Conservation (phyloP, 2,888 invertebrate genomes). For the Drosophila atripex region DNA sequence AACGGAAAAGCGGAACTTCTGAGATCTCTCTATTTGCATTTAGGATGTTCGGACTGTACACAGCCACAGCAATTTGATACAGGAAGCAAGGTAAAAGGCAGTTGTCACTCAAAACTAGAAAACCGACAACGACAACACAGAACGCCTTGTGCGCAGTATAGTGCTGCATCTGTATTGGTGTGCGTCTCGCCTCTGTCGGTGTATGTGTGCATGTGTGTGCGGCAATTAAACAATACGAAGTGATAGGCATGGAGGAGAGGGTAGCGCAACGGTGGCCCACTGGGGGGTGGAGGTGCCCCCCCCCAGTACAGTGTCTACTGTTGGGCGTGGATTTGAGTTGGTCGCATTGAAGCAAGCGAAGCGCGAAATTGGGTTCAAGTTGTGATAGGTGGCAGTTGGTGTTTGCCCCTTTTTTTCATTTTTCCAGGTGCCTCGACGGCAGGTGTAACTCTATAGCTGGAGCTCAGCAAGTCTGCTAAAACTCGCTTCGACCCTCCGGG, state of each 20-base stretch:
- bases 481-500: conserved; percentile 23
- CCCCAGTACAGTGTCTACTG: conserved; percentile 34
- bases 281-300: conserved; percentile 28
- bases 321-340: conserved; percentile 65
- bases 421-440: conserved; percentile 26
- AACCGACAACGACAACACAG: conserved; percentile 39
- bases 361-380: conserved; percentile 63
- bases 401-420: conserved; percentile 2
- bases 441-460: conserved; percentile 31
- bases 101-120: conserved; percentile 54
- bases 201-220: conserved; percentile 38
- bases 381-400: conserved; percentile 31
- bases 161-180: conserved; percentile 12
- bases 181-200: conserved; percentile 17
- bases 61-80: conserved; percentile 58
- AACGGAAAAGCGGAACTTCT: conserved; percentile 27
- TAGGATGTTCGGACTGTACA: conserved; percentile 34
- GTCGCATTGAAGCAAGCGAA: conserved; percentile 62
- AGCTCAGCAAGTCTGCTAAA: conserved; percentile 14
- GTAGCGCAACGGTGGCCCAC: conserved; percentile 13
- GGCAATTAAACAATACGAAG: conserved; percentile 61
- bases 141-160: conserved; percentile 32
- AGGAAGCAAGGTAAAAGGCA: conserved; percentile 61
- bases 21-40: conserved; percentile 9
- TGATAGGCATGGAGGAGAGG: conserved; percentile 5